Conservation (phyloP, 2,888 invertebrate species). For the Rhodophaea formosa region DNA sequence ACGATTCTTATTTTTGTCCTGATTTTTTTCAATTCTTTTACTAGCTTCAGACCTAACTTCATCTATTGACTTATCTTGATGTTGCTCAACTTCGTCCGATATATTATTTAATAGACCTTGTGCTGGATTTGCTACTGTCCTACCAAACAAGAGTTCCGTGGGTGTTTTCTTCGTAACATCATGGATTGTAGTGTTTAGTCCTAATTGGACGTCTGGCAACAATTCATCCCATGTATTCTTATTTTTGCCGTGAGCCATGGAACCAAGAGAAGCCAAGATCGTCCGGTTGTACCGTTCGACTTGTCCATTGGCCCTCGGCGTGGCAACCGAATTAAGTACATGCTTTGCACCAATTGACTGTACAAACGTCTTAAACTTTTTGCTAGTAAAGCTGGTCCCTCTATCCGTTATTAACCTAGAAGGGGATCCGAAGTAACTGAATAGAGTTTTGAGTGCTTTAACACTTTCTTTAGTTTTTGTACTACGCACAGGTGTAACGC, state of each 20-base stretch:
- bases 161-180: slow-evolving; percentile 21
- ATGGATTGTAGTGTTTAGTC: slow-evolving; percentile 24
- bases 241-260: slow-evolving; percentile 14
- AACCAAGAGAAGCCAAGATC: slow-evolving; percentile 10
- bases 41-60: too few relatives aligned
- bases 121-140: slow-evolving; percentile 14
- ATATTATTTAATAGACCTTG: slow-evolving; percentile 20
- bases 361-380: slow-evolving; percentile 20
- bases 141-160: slow-evolving; percentile 39
- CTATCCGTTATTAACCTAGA: slow-evolving; percentile 25
- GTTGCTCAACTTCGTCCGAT: slow-evolving; percentile 5
- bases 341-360: slow-evolving; percentile 21
- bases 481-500: slow-evolving; percentile 24
- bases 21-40: slow-evolving; percentile 15
- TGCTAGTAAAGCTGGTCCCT: slow-evolving; percentile 25
- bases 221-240: slow-evolving; percentile 16
- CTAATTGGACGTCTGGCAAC: slow-evolving; percentile 24
- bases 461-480: slow-evolving; percentile 26
- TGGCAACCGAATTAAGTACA: slow-evolving; percentile 29
- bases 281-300: slow-evolving; percentile 25
- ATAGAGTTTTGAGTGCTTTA: slow-evolving; percentile 22
- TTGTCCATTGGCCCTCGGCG: slow-evolving; percentile 33
- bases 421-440: slow-evolving; percentile 25
- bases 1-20: slow-evolving; percentile 15
- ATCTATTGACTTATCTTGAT: not conserved